phyloP scores from a whole-genome alignment of 2,113 vertebrate genomes.

The Bos javanicus region DNA sequence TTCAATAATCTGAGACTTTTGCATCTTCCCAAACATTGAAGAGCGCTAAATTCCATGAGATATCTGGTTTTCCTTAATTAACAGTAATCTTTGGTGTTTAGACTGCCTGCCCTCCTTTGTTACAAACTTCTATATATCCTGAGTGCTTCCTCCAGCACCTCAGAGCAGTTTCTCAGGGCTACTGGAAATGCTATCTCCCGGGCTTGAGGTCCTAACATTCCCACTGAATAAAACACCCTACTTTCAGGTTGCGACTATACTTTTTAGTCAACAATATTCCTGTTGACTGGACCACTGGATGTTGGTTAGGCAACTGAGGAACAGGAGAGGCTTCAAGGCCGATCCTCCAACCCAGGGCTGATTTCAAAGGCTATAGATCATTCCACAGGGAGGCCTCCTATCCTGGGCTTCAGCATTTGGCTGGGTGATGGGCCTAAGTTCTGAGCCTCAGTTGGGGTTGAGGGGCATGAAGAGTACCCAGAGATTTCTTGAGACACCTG shows the following conservation, averaged over 20 bases:
- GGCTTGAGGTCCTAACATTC: not conserved
- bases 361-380: not conserved
- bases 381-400: not conserved
- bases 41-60: not conserved
- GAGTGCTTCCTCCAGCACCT: not conserved
- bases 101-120: not conserved
- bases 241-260: not conserved
- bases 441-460: not conserved
- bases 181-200: not conserved
- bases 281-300: not conserved
- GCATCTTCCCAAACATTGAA: not conserved
- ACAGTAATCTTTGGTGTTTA: not conserved
- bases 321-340: not conserved
- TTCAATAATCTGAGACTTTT: not conserved
- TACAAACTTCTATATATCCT: not conserved
- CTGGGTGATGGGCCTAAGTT: not conserved
- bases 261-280: not conserved
- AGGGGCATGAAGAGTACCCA: not conserved
- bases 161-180: not conserved
- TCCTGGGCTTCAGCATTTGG: not conserved
- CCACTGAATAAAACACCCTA: not conserved
- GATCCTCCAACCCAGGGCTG: not conserved
- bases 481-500: not conserved
- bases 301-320: not conserved
- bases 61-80: not conserved